Base-by-base conservation (phyloP, 2,888 invertebrate species). In the Apeira syringaria region DNA sequence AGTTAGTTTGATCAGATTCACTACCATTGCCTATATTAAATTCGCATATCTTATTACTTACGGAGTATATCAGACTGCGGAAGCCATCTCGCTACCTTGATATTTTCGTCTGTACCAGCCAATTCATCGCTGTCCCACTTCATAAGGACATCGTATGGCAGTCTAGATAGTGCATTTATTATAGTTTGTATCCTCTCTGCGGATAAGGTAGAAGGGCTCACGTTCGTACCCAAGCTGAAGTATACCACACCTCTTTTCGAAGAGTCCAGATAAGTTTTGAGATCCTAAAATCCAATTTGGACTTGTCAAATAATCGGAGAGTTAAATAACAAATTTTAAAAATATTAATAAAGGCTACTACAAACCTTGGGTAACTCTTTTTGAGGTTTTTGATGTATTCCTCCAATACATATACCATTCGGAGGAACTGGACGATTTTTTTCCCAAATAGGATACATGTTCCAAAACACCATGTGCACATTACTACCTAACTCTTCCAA, bases 181-280 rank as follows among this genome's bases (percentile, higher is more conserved):
- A 90, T 52, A 0, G 57, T 50, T 22, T 68, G 52, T 2, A 75
- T 51, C 32, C 55, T 73, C 29, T 77, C 62, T n/a, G 59, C 47
- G 1, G 82, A 68, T 24, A 89, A 49, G 0, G 62, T 12, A 0
- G 71, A 64, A 1, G 78, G 67, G 20, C 64, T 61, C 0, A 80
- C 68, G 15, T 80, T 82, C 1, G 85, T 78, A 0, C 88, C 90
- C 45, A 87, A 72, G 56, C 87, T 88, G 25, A 90, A 69, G 48
- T 80, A 84, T 11, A 90, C 74, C 0, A 85, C 80, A 0, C 87
- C 89, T 13, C 75, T 56, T 17, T 67, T 63, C 2, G 86, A 80
- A 0, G 65, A 64, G 42, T 85, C 80, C 3, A 88, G 48, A 45
- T 73, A 81, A 0, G 53, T 40, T 56, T 82, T 65, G 0, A 87